phyloP scores from a whole-genome alignment of 1,140 invertebrate genomes.

The Platorchestia sp. region DNA sequence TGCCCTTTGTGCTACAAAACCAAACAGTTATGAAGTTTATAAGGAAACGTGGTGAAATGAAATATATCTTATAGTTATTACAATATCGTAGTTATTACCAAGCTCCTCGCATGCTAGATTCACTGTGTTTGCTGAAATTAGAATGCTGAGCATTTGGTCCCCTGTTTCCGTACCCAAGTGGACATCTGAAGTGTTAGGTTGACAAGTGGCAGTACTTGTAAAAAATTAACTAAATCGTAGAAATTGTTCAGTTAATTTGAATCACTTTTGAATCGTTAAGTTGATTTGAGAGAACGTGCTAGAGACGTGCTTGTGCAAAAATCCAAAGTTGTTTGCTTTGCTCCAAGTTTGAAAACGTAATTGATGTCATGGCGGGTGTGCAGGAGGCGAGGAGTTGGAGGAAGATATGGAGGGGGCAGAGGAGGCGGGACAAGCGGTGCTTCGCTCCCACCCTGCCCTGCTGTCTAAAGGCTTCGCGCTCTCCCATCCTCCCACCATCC shows the following conservation, averaged over 20 bases:
- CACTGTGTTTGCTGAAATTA: not conserved
- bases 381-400: slow-evolving; percentile 78
- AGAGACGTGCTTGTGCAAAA: not conserved
- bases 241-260: too few species aligned
- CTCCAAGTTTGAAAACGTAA: not conserved
- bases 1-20: not conserved
- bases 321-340: not conserved
- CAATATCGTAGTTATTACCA: not conserved
- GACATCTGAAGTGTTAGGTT: not conserved
- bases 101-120: not conserved
- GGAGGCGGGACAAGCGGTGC: slow-evolving; percentile 80
- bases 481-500: slow-evolving; percentile 85
- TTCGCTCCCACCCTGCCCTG: slow-evolving; percentile 80
- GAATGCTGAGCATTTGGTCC: not conserved
- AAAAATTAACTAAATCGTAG: not conserved
- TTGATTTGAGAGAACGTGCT: not conserved
- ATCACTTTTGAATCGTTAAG: too few species aligned
- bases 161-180: not conserved
- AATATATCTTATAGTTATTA: not conserved
- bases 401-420: slow-evolving; percentile 82
- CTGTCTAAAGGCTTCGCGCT: slow-evolving; percentile 93
- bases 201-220: not conserved
- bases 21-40: not conserved
- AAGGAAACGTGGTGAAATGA: not conserved
- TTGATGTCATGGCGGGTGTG: not conserved